Conservation (phyloP, 2,113 vertebrate genomes). For the Pagrus major region DNA sequence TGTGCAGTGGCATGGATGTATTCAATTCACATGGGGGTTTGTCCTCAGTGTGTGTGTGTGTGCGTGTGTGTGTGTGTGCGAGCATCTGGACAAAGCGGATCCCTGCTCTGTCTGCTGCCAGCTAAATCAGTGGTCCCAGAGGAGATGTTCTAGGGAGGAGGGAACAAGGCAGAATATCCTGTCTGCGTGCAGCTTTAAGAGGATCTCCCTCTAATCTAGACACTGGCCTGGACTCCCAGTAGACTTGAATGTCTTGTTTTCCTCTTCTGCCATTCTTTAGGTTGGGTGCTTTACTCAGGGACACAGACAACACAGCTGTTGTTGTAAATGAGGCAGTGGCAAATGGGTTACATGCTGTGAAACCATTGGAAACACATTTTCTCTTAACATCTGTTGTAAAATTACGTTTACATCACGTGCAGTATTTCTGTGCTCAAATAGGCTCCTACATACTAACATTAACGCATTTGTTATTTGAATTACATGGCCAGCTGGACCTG, state of each 20-base stretch:
- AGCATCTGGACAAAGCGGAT: conserved; percentile 62
- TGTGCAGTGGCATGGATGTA: conserved; percentile 45
- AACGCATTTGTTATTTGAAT: conserved; percentile 37
- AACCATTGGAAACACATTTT: conserved; percentile 15
- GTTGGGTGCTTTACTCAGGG: conserved; percentile 11
- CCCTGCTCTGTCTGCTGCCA: conserved; percentile 58
- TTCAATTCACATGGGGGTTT: conserved; percentile 53
- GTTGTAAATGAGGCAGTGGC: conserved; percentile 49
- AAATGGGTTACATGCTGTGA: conserved; percentile 52
- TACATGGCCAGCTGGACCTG: conserved; percentile 17
- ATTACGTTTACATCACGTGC: conserved; percentile 14
- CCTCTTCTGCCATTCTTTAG: conserved; percentile 19
- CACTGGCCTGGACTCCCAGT: conserved; percentile 53
- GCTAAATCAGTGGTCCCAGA: conserved; percentile 71
- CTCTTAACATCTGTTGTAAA: conserved; percentile 32
- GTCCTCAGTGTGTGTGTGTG: conserved; percentile 15
- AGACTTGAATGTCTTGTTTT: conserved; percentile 42
- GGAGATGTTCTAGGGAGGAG: conserved; percentile 71
- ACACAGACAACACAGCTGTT: conserved; percentile 42
- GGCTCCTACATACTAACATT: conserved; percentile 36
- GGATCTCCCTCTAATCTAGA: conserved; percentile 75
- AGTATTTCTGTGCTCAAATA: conserved; percentile 3
- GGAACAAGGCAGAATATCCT: conserved; percentile 63
- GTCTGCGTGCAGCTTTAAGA: conserved; percentile 69
- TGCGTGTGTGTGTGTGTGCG: not conserved